Base-by-base conservation (phyloP, 2,888 invertebrate species). In the Cepaea hortensis region DNA sequence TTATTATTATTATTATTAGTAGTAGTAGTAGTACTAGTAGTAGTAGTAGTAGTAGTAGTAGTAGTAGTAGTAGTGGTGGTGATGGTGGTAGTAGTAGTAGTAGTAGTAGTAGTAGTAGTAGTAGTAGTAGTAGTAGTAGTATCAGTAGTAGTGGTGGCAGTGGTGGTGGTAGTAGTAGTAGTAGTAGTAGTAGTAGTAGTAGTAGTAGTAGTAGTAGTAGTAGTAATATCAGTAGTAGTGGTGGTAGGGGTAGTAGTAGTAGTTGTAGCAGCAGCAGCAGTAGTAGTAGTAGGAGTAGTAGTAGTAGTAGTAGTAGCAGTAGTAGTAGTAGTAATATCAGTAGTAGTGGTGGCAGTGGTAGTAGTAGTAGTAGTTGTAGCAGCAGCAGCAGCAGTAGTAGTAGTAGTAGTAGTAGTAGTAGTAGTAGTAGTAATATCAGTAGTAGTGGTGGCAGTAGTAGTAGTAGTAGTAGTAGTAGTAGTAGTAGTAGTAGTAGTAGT, bases 201-300 rank as follows among this genome's bases (percentile, higher is more conserved):
- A 62, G 81, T 81, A 81, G 81, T 81, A 62, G 23, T 81, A 55
- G 81, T n/a, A 62, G 62, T 81, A 81, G 81, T 81, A 62, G 65
- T 81, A 62, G 81, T 81, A 35, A 6, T 62, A 61, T 7, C 9
- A 55, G 4, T 9, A 55, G 55, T 4, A 9, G 5, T 55, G 55
- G 5, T 55, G 9, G 4, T 9, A 55, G 55, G 4, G 9, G 4
- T 55, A 55, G 55, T 55, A 55, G 68, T 48, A 35, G 68, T 55
- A 55, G 55, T 81, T 23, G 68, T 81, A 46, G 68, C 35, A 68
- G 20, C 23, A 46, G 48, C 3, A 73, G 20, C 35, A 73, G 61
- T 55, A 73, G 9, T 55, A 55, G 55, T 55, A 55, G 9, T 55
- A 55, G 55, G 5, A 6, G 55, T 6, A 55, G 55, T 55, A 55